A percentile compares a stretch with the other conserved stretches of the same genome.
These are phyloP conservation scores for Sanderia malayensis DNA, from an alignment of 30 jellyfish, hydroid and myxozoan species.

Conservation along the genomic window DNA sequence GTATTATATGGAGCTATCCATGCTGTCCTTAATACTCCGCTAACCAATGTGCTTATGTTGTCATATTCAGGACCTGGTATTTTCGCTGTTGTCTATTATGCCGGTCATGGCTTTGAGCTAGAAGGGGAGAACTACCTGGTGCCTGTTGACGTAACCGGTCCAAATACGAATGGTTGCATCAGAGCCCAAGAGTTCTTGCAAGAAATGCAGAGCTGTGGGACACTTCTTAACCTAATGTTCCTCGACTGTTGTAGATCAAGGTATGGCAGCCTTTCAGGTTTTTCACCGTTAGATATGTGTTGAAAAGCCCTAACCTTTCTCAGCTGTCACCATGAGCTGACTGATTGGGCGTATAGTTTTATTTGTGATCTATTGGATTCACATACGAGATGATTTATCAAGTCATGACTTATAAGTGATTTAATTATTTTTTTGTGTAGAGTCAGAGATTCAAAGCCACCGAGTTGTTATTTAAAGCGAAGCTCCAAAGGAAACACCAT, in stretches of 20 bases:
- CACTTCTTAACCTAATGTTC: constrained; percentile 71
- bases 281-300: background rate
- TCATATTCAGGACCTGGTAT: constrained; percentile 73
- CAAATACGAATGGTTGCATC: constrained; percentile 43
- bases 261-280: constrained; percentile 17
- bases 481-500: constrained; percentile 73
- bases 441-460: constrained; percentile 22
- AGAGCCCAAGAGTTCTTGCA: constrained; percentile 87
- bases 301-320: background rate
- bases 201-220: constrained; percentile 77
- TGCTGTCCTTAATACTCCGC: constrained; percentile 1
- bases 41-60: background rate
- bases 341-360: background rate
- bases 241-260: constrained; percentile 87
- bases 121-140: constrained; percentile 81
- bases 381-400: background rate
- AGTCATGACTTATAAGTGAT: no score
- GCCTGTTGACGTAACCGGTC: constrained; percentile 79
- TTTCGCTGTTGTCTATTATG: constrained; percentile 81
- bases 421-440: constrained; percentile 9
- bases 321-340: background rate
- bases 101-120: constrained; percentile 97
- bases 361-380: no score
- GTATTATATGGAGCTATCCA: no score
- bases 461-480: constrained; percentile 51